phyloP scores from a whole-genome alignment of 2,888 invertebrate genomes.

The Rhamphomyia laevipes region DNA sequence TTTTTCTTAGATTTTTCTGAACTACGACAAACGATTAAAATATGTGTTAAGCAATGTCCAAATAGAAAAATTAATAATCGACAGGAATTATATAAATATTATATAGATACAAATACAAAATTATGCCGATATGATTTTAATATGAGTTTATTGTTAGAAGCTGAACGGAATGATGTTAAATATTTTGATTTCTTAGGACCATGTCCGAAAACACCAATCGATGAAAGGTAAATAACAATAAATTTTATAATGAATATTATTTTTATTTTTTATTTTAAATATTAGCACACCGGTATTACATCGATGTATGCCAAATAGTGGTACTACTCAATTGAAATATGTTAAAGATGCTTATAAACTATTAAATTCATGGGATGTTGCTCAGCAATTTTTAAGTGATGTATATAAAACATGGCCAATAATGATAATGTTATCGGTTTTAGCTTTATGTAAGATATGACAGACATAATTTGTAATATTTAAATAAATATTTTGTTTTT shows the following conservation, averaged over 20 bases:
- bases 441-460: conserved; percentile 65
- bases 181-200: conserved; percentile 49
- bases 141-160: conserved; percentile 41
- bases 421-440: conserved; percentile 65
- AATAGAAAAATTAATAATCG: conserved; percentile 48
- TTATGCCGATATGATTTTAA: conserved; percentile 65
- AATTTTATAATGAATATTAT: not conserved
- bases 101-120: conserved; percentile 56
- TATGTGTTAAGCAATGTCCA: conserved; percentile 86
- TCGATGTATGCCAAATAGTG: conserved; percentile 72
- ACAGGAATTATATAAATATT: conserved; percentile 59
- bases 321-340: conserved; percentile 43
- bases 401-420: conserved; percentile 79
- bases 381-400: conserved; percentile 81
- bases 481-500: conserved; percentile 12
- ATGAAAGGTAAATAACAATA: conserved; percentile 45
- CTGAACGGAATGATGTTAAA: conserved; percentile 29
- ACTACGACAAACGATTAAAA: conserved; percentile 63
- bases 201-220: conserved; percentile 68
- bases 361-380: conserved; percentile 77
- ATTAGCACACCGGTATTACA: conserved; percentile 66
- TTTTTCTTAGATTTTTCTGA: conserved; percentile 75
- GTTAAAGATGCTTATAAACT: conserved; percentile 60
- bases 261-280: conserved; percentile 13
- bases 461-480: not conserved